Base-by-base conservation (phyloP, 92 coral and sea anemone species). In the Virgularia gustaviana region DNA sequence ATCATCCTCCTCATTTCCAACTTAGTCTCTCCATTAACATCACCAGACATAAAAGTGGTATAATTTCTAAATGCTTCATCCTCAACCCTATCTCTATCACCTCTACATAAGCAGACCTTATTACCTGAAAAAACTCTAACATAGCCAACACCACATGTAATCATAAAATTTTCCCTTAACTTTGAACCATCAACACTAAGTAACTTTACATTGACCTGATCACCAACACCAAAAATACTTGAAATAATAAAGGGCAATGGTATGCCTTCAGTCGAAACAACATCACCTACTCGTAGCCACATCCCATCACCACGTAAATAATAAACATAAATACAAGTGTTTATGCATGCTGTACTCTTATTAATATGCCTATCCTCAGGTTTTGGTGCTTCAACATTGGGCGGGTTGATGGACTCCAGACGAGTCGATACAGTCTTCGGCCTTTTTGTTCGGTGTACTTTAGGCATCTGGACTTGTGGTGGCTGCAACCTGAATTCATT, bases 191-290 rank as follows among this genome's bases (percentile, higher is more conserved):
- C 20, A 47, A 47, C 22, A 47, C 22, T 47, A 25, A 47, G 20
- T 25, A 47, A 47, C 22, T 47, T 47, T 15, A 19, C 55, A 47
- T 19, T 47, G 55, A 47, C 55, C 15, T 15, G 55, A 47, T 25
- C 55, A 47, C 22, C 55, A 15, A 47, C 55, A 47, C 22, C 15
- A 47, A 19, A 15, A 19, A 62, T 35, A 45, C 49, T 62, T 35
- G 23, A 62, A 62, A 62, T 36, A 16, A 36, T 37, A 36, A 62
- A 62, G 1, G 70, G 49, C 49, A 62, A 62, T 9, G 29, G 9
- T 4, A 62, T 19, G 3, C 70, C 70, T 37, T 62, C 70, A 35
- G 38, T 31, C 16, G 49, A n/a, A 62, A 62, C 70, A 62, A 62
- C 19, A 62, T 62, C 70, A 15, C 70, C 49, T 2, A 62, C 70